Conservation (phyloP, 2,797 vertebrate genomes). For the Sebastes hubbsi region DNA sequence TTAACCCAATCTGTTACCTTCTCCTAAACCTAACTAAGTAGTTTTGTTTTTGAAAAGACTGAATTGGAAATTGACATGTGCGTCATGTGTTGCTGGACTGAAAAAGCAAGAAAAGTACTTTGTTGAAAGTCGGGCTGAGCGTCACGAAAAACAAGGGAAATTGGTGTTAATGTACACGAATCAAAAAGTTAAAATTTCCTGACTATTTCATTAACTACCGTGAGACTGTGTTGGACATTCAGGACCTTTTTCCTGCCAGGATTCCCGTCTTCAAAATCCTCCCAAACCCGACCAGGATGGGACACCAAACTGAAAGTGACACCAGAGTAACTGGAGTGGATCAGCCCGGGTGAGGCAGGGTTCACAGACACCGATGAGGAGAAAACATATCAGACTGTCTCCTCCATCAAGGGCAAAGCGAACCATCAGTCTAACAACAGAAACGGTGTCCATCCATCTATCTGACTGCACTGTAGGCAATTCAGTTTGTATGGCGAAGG, state of each 20-base stretch:
- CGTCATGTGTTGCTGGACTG: too few species aligned
- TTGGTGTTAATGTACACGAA: too few species aligned
- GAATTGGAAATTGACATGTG: too few species aligned
- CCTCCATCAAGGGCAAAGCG: conserved; percentile 50
- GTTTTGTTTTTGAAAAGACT: too few species aligned
- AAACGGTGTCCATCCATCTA: conserved; percentile 42
- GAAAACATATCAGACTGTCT: conserved; percentile 35
- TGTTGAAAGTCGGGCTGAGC: too few species aligned
- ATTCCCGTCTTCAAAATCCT: background rate
- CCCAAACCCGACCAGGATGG: background rate
- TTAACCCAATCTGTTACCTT: too few species aligned
- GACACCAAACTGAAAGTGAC: conserved; percentile 44
- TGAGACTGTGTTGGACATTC: background rate
- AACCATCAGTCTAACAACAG: conserved; percentile 34
- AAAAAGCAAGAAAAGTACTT: too few species aligned
- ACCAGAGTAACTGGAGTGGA: conserved; percentile 44
- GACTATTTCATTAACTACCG: too few species aligned
- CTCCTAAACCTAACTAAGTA: too few species aligned
- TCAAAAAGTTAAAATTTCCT: too few species aligned
- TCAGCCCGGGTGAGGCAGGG: conserved; percentile 14
- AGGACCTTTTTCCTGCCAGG: background rate
- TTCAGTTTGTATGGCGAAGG: background rate
- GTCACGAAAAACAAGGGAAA: too few species aligned
- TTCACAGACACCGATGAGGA: conserved; percentile 24
- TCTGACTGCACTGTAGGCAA: conserved; percentile 21